Conservation (phyloP, 2,888 invertebrate species). For the Argynnis bischoffii region DNA sequence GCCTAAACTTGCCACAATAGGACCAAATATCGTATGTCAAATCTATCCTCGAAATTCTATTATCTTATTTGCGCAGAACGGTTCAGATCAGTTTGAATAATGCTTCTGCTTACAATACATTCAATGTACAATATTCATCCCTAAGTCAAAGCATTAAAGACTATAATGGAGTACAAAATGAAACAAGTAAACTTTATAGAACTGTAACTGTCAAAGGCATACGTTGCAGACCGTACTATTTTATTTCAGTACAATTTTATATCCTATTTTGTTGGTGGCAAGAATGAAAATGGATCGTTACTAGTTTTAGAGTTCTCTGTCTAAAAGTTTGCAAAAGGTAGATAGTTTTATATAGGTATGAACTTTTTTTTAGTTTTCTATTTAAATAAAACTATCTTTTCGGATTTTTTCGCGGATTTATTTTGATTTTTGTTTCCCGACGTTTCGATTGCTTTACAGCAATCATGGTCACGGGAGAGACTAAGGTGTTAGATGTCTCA, state of each 20-base stretch:
- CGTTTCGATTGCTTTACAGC: too few species aligned
- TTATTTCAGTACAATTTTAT: conserved; percentile 28
- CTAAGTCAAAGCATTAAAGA: conserved; percentile 33
- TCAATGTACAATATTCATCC: conserved; percentile 25
- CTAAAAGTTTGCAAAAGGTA: too few species aligned
- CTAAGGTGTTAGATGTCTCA: too few species aligned
- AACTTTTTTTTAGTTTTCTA: too few species aligned
- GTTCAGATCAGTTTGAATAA: conserved; percentile 50
- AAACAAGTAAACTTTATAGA: conserved; percentile 45
- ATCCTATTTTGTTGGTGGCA: conserved; percentile 25
- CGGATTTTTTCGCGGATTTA: too few species aligned
- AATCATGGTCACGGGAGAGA: too few species aligned
- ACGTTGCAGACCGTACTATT: conserved; percentile 44
- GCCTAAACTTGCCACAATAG: conserved; percentile 29
- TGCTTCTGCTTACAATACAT: conserved; percentile 37
- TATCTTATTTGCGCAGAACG: conserved; percentile 61
- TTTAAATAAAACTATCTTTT: too few species aligned
- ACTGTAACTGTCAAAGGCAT: conserved; percentile 59
- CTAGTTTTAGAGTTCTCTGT: conserved; percentile 16
- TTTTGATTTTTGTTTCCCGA: too few species aligned
- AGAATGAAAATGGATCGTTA: conserved; percentile 39
- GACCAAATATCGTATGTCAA: conserved; percentile 44
- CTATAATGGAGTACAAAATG: conserved; percentile 21
- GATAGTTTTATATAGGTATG: too few species aligned
- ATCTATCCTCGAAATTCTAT: conserved; percentile 52